Evolutionary conservation across 2,888 invertebrate species (phyloP).

Genomic region (Nephrotoma guestfalica): DNA sequence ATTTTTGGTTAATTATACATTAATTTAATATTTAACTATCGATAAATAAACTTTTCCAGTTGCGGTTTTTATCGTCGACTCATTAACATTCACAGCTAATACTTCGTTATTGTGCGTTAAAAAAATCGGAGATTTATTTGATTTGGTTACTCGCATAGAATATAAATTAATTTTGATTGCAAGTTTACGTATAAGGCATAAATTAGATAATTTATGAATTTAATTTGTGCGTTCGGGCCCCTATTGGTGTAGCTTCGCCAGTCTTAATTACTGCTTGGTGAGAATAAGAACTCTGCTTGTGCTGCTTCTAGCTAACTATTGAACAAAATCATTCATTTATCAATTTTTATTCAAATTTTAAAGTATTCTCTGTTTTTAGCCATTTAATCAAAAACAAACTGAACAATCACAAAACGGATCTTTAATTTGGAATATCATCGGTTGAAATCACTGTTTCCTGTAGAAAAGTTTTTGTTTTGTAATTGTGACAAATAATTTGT

Average conservation of each 20-base stretch:
- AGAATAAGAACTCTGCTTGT: neutral
- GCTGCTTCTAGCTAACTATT: neutral
- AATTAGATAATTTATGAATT: neutral
- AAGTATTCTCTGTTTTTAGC: neutral
- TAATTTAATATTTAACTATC: neutral
- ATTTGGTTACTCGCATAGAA: neutral
- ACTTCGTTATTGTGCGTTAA: neutral
- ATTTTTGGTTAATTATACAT: neutral
- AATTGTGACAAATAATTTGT: neutral
- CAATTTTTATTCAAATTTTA: neutral
- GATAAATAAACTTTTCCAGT: neutral
- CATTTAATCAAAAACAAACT: neutral
- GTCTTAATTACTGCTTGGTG: neutral
- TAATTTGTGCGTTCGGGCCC: neutral
- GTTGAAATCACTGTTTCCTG: neutral
- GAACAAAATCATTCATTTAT: neutral
- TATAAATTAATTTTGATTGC: neutral
- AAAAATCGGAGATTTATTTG: neutral
- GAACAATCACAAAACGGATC: neutral
- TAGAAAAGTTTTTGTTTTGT: neutral
- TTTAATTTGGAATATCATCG: neutral
- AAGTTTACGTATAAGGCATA: neutral
- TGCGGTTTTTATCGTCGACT: neutral
- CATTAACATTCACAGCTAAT: neutral
- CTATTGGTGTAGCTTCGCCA: neutral